Evolutionary conservation across 2,888 invertebrate genomes (phyloP).

Genomic region (Drosophila tanythrix): DNA sequence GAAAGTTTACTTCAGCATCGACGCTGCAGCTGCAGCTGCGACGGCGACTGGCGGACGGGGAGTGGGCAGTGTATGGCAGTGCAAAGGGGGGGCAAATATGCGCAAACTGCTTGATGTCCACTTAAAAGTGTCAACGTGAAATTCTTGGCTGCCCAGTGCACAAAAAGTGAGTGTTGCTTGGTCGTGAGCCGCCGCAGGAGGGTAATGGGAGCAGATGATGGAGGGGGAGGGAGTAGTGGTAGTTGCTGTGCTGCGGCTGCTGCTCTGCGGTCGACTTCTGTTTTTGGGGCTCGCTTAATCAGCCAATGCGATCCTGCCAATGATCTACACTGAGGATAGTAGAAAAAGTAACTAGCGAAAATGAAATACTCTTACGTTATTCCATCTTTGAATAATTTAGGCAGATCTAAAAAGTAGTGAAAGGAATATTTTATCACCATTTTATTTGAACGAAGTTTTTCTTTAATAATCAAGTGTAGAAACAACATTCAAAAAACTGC

Average conservation of each 20-base stretch:
- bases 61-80: neutral
- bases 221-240: constrained; percentile 4
- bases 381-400: neutral
- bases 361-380: neutral
- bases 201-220: constrained; percentile 11
- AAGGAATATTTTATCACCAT: neutral
- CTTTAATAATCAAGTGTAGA: neutral
- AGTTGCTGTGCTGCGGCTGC: constrained; percentile 13
- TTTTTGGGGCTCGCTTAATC: constrained; percentile 34
- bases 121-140: constrained; percentile 83
- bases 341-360: neutral
- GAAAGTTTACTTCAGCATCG: constrained; percentile 40
- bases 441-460: neutral
- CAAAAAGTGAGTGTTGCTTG: constrained; percentile 68
- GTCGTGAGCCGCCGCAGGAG: constrained; percentile 48
- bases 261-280: constrained; percentile 58
- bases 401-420: neutral
- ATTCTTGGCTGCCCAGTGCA: constrained; percentile 74
- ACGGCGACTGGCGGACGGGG: neutral
- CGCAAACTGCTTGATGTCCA: constrained; percentile 82
- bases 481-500: neutral
- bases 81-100: constrained; percentile 56
- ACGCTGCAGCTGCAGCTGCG: constrained; percentile 47
- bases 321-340: constrained; percentile 27
- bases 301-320: constrained; percentile 20